These are phyloP conservation scores for Agelastica alni DNA, from an alignment of 2,888 invertebrate species.

Conservation along the genomic window DNA sequence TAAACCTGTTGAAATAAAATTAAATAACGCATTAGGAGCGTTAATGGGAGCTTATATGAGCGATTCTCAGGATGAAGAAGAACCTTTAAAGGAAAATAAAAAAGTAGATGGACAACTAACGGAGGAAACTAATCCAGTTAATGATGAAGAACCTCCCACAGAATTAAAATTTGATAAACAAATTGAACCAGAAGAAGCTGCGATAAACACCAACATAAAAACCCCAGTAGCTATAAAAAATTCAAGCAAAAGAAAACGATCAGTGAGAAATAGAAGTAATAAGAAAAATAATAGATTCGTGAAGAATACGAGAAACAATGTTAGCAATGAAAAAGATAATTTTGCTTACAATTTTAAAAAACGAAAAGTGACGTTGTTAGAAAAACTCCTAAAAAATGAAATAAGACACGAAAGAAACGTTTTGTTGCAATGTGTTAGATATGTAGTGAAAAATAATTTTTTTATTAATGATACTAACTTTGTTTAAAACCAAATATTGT, in stretches of 20 bases:
- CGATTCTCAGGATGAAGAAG: conserved; percentile 53
- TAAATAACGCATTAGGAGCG: conserved; percentile 63
- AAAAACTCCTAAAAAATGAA: conserved; percentile 74
- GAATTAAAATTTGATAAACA: conserved; percentile 56
- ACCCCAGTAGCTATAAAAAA: background rate
- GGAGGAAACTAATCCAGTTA: conserved; percentile 9
- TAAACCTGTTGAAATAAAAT: conserved; percentile 30
- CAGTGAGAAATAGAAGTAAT: conserved; percentile 12
- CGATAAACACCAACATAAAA: conserved; percentile 18
- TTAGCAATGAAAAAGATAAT: conserved; percentile 38
- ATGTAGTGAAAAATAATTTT: conserved; percentile 77
- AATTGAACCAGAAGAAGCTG: conserved; percentile 25
- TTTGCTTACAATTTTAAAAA: conserved; percentile 44
- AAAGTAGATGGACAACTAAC: background rate
- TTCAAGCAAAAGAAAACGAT: conserved; percentile 27
- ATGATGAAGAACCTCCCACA: conserved; percentile 60
- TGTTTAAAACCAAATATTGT: too few relatives aligned
- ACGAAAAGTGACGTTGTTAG: conserved; percentile 64
- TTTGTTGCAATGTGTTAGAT: conserved; percentile 83
- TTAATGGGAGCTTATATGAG: conserved; percentile 65
- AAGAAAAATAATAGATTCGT: conserved; percentile 20
- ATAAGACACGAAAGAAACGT: conserved; percentile 86
- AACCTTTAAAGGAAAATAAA: background rate
- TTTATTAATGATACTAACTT: conserved; percentile 60
- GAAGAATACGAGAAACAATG: conserved; percentile 34